These are phyloP conservation scores for Antheraea mylitta DNA, from an alignment of 1,140 invertebrate species.

Conservation along the genomic window DNA sequence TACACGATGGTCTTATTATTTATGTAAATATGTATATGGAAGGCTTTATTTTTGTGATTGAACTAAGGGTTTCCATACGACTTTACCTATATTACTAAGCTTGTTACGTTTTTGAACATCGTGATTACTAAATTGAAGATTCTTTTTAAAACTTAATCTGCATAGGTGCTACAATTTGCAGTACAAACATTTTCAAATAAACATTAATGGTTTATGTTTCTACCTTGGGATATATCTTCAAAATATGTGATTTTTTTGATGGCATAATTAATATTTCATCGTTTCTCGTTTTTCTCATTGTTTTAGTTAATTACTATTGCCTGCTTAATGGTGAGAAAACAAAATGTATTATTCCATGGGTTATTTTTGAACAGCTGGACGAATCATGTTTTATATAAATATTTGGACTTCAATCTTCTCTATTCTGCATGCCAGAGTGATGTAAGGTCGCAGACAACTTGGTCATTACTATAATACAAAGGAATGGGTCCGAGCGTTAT, in stretches of 20 bases:
- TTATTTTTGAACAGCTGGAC: not conserved
- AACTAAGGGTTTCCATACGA: not conserved
- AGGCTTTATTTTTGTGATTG: not conserved
- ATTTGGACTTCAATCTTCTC: not conserved
- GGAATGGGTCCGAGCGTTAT: not conserved
- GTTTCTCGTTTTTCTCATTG: too few relatives aligned
- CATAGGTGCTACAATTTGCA: too few relatives aligned
- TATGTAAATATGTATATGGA: constrained; percentile 17
- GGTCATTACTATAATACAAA: not conserved
- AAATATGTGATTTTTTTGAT: too few relatives aligned
- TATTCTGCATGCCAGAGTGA: not conserved
- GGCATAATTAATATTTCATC: too few relatives aligned
- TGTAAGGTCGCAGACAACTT: not conserved
- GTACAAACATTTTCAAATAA: too few relatives aligned
- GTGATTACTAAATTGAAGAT: too few relatives aligned
- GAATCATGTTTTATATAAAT: not conserved
- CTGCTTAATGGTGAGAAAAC: too few relatives aligned
- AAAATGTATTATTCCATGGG: too few relatives aligned
- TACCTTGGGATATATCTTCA: too few relatives aligned
- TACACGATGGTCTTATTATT: constrained; percentile 8
- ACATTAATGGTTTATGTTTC: too few relatives aligned
- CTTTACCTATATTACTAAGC: not conserved
- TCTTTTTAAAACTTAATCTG: too few relatives aligned
- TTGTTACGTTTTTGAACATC: not conserved
- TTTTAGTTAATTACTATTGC: too few relatives aligned